Percentiles rank a stretch among this genome's conserved stretches.
Evolutionary conservation across 2,888 invertebrate genomes (phyloP).

Genomic region (Melitaea athalia): DNA sequence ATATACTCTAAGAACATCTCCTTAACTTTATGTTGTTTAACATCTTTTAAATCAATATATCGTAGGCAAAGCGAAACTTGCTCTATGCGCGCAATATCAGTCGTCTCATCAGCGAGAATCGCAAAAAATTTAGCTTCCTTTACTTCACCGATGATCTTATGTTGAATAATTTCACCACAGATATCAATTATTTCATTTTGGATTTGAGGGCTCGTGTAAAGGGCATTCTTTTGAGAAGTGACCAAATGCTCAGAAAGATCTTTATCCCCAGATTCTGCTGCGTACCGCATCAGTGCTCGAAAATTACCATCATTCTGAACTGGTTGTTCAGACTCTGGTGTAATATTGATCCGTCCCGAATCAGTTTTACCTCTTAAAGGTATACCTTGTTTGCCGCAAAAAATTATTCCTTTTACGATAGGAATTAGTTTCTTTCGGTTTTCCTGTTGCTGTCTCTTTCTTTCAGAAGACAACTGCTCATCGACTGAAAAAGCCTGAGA

Average conservation of each 20-base stretch:
- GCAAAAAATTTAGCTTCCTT: not conserved
- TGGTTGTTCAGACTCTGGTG: not conserved
- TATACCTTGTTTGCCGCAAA: not conserved
- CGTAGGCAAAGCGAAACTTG: not conserved
- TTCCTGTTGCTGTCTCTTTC: not conserved
- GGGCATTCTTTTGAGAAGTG: not conserved
- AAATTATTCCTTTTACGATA: not conserved
- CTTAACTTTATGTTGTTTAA: not conserved
- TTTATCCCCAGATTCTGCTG: not conserved
- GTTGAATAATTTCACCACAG: not conserved
- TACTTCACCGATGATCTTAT: not conserved
- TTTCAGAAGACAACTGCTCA: not conserved
- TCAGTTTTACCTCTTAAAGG: slow-evolving; percentile 1
- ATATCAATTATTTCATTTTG: not conserved
- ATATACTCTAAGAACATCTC: not conserved
- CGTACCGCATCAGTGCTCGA: not conserved
- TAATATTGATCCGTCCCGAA: not conserved
- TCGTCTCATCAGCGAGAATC: not conserved
- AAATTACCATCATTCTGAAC: not conserved
- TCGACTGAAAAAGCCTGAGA: not conserved
- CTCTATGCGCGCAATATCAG: not conserved
- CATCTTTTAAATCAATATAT: not conserved
- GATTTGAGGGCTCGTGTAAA: not conserved
- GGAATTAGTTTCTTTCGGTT: not conserved
- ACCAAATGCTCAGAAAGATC: not conserved